Conservation (phyloP, 2,113 vertebrate genomes). For the Mungos mungo region DNA sequence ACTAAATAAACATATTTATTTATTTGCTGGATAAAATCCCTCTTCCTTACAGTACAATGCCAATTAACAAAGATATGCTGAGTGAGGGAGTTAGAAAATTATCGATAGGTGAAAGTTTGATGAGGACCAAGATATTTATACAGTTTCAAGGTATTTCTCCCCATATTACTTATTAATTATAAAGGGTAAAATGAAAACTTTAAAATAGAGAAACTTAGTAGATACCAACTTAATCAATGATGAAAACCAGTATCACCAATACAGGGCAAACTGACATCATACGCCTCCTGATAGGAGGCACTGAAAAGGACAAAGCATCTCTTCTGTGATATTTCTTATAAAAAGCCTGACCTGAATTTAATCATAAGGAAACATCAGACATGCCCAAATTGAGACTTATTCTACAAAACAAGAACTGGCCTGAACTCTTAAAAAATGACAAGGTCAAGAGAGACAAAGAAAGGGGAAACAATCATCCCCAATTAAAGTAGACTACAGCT, state of each 20-base stretch:
- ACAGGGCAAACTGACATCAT: background rate
- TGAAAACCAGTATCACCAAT: background rate
- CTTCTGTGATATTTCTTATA: background rate
- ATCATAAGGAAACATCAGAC: background rate
- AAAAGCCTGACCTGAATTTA: background rate
- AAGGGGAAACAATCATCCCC: background rate
- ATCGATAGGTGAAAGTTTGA: background rate
- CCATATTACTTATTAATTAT: background rate
- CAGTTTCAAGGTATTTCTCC: background rate
- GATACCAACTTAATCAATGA: background rate
- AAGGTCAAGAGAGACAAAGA: conserved; percentile 11
- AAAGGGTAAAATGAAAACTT: background rate
- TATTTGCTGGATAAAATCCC: background rate
- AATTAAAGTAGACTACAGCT: background rate
- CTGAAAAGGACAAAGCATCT: background rate
- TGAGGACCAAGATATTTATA: background rate
- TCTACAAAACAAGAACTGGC: conserved; percentile 7
- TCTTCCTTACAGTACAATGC: background rate
- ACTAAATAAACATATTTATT: background rate
- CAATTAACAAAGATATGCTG: background rate
- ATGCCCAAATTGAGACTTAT: background rate
- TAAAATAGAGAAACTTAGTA: background rate
- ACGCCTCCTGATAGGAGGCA: background rate
- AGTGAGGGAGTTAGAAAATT: background rate
- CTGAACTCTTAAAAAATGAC: conserved; percentile 32